Evolutionary conservation across 2,113 vertebrate species (phyloP).

Genomic region (Tetrax tetrax): DNA sequence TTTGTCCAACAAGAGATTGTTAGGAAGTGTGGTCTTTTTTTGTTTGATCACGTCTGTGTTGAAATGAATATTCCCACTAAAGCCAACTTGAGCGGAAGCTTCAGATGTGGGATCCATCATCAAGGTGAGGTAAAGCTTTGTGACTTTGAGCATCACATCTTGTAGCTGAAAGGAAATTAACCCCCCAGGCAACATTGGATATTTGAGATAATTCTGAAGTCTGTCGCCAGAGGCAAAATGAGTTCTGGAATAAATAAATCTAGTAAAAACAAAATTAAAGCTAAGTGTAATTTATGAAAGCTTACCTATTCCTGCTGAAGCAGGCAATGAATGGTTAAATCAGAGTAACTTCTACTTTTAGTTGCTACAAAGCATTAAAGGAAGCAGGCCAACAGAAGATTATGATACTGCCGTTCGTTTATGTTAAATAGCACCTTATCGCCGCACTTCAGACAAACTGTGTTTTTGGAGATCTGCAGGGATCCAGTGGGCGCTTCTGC

Average conservation of each 20-base stretch:
- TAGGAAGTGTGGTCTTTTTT: background rate
- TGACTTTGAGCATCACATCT: background rate
- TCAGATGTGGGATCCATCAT: background rate
- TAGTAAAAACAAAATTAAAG: background rate
- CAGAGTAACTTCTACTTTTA: background rate
- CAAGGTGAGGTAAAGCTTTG: background rate
- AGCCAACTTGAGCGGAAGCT: background rate
- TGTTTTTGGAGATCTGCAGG: background rate
- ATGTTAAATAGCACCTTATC: background rate
- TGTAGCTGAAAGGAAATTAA: background rate
- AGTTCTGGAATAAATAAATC: background rate
- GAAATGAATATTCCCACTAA: background rate
- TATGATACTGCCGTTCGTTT: background rate
- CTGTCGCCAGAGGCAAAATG: background rate
- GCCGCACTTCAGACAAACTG: background rate
- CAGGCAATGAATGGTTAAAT: background rate
- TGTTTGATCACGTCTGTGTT: background rate
- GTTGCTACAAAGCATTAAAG: background rate
- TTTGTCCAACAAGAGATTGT: background rate
- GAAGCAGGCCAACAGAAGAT: background rate
- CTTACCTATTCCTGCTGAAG: background rate
- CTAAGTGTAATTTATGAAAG: background rate
- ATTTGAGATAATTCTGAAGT: background rate
- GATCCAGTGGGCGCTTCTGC: background rate
- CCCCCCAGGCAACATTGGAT: background rate